Conservation (phyloP, 2,113 vertebrate species). For the Asarcornis scutulata region DNA sequence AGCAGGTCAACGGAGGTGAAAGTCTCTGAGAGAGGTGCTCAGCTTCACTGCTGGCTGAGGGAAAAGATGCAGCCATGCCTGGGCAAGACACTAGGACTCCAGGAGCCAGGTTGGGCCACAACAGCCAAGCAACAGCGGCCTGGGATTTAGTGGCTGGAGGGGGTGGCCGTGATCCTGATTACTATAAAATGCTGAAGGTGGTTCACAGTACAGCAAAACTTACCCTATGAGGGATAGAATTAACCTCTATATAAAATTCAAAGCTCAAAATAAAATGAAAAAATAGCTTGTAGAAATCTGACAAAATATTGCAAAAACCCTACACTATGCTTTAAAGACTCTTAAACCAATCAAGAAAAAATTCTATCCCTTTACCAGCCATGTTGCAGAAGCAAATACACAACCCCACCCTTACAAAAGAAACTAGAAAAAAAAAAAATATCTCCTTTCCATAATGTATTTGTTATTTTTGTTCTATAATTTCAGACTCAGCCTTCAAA, state of each 20-base stretch:
- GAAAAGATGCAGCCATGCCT: background rate
- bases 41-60: background rate
- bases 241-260: background rate
- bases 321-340: background rate
- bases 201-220: background rate
- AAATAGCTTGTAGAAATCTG: background rate
- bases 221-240: background rate
- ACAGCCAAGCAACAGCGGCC: background rate
- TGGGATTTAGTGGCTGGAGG: background rate
- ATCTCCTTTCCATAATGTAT: background rate
- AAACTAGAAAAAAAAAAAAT: background rate
- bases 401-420: background rate
- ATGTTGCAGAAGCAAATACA: background rate
- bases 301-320: background rate
- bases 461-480: background rate
- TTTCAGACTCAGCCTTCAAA: background rate
- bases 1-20: background rate
- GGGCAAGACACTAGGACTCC: fast-evolving
- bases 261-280: background rate
- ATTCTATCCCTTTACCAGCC: background rate
- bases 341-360: background rate
- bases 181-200: background rate
- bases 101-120: too few species aligned
- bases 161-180: fast-evolving
- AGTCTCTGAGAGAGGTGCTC: background rate